These are phyloP conservation scores for Aphyosemion australe DNA, from an alignment of 2,113 vertebrate species.

Conservation along the genomic window DNA sequence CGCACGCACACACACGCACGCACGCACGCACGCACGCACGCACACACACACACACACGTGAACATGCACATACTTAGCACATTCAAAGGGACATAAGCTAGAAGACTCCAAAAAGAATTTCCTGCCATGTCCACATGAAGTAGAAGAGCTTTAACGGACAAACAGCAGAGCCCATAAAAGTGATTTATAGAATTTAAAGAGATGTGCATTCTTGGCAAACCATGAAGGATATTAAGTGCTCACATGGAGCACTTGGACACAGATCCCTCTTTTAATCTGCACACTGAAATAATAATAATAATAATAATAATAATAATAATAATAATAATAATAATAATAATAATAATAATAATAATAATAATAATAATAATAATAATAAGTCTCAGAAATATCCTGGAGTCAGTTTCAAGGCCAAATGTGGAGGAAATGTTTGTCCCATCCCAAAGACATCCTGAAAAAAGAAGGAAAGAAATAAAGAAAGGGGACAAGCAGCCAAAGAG, in stretches of 20 bases:
- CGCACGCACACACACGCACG: slow-evolving; percentile 22
- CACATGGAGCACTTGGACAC: slow-evolving; percentile 65
- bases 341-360: no score
- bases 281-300: slow-evolving; percentile 53
- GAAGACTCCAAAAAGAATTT: slow-evolving; percentile 64
- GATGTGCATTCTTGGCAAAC: slow-evolving; percentile 73
- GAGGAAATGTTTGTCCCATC: slow-evolving; percentile 73
- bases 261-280: slow-evolving; percentile 75
- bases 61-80: slow-evolving; percentile 10
- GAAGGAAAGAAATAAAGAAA: slow-evolving; percentile 11
- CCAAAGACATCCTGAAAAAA: slow-evolving; percentile 76
- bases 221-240: slow-evolving; percentile 77
- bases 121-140: slow-evolving; percentile 67
- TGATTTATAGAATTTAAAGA: slow-evolving; percentile 82
- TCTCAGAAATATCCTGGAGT: slow-evolving; percentile 49
- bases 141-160: slow-evolving; percentile 70
- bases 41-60: slow-evolving; percentile 26
- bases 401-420: slow-evolving; percentile 67
- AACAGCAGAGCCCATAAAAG: slow-evolving; percentile 75
- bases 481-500: slow-evolving; percentile 26
- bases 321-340: no score
- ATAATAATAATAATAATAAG: no score
- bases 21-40: no score
- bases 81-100: slow-evolving; percentile 41
- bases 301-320: neutral